Evolutionary conservation across 2,113 vertebrate species (phyloP).

Genomic region (Amphiprion ocellaris): DNA sequence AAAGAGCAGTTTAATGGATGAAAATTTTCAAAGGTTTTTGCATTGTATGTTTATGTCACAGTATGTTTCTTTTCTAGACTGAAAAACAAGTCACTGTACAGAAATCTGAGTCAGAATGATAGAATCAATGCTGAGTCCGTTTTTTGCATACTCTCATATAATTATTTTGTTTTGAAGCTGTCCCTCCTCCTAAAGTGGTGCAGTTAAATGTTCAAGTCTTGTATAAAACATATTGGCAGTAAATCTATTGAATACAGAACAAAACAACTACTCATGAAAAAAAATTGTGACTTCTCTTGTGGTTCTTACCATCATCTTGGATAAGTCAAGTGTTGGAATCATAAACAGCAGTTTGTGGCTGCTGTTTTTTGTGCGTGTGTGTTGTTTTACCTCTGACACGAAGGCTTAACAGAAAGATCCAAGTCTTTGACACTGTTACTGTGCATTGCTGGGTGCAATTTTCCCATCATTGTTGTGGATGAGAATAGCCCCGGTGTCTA

Average conservation of each 20-base stretch:
- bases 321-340: slow-evolving; percentile 22
- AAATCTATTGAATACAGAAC: slow-evolving; percentile 57
- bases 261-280: slow-evolving; percentile 24
- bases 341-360: slow-evolving; percentile 26
- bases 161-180: slow-evolving; percentile 55
- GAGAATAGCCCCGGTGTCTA: slow-evolving; percentile 69
- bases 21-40: background rate
- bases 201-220: slow-evolving; percentile 41
- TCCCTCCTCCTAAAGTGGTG: slow-evolving; percentile 43
- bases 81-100: background rate
- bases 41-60: slow-evolving; percentile 4
- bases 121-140: background rate
- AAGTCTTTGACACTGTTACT: slow-evolving; percentile 37
- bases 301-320: slow-evolving; percentile 27
- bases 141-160: slow-evolving; percentile 3
- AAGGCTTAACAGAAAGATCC: slow-evolving; percentile 46
- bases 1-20: background rate
- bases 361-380: slow-evolving; percentile 12
- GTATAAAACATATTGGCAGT: slow-evolving; percentile 64
- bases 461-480: slow-evolving; percentile 69
- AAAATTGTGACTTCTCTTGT: slow-evolving; percentile 34
- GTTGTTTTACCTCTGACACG: slow-evolving; percentile 54
- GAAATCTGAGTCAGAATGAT: slow-evolving; percentile 1
- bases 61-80: slow-evolving; percentile 1
- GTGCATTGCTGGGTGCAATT: slow-evolving; percentile 40